Evolutionary conservation across 2,797 vertebrate species (phyloP).

Genomic region (Sebastiscus tertius): DNA sequence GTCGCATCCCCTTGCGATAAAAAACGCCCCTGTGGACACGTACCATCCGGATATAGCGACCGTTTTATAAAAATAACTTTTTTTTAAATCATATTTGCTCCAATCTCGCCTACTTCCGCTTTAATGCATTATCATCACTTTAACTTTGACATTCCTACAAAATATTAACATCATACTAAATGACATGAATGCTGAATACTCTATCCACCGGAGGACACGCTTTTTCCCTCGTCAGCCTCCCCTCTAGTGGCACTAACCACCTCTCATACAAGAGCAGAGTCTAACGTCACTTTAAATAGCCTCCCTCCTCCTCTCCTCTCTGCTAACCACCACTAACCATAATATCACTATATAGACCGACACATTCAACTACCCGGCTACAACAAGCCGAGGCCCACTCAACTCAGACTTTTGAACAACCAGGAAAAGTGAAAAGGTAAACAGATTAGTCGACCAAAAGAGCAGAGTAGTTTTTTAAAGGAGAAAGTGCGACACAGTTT

Average conservation of each 20-base stretch:
- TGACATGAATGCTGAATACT: background rate
- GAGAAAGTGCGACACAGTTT: slow-evolving; percentile 37
- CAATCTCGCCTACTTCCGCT: too few relatives aligned
- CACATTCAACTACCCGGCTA: slow-evolving; percentile 1
- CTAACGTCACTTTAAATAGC: slow-evolving; percentile 73
- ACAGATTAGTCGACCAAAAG: background rate
- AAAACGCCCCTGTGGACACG: too few relatives aligned
- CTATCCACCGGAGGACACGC: background rate
- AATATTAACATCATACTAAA: too few relatives aligned
- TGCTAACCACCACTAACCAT: slow-evolving; percentile 12
- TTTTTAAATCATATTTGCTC: too few relatives aligned
- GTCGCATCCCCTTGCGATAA: too few relatives aligned
- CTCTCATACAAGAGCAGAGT: background rate
- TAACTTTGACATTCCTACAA: too few relatives aligned
- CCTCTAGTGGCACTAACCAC: slow-evolving; percentile 29
- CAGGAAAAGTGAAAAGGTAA: background rate
- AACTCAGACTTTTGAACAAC: background rate
- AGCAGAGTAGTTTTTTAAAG: background rate
- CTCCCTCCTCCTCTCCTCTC: slow-evolving; percentile 24
- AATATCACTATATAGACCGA: slow-evolving; percentile 12
- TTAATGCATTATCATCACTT: fast-evolving
- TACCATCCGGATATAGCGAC: too few relatives aligned
- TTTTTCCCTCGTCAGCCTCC: background rate
- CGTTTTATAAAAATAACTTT: too few relatives aligned
- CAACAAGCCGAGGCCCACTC: background rate